Percentiles rank a stretch among this genome's conserved stretches.
phyloP scores from a whole-genome alignment of 2,888 invertebrate genomes.

The Drosophila merina region DNA sequence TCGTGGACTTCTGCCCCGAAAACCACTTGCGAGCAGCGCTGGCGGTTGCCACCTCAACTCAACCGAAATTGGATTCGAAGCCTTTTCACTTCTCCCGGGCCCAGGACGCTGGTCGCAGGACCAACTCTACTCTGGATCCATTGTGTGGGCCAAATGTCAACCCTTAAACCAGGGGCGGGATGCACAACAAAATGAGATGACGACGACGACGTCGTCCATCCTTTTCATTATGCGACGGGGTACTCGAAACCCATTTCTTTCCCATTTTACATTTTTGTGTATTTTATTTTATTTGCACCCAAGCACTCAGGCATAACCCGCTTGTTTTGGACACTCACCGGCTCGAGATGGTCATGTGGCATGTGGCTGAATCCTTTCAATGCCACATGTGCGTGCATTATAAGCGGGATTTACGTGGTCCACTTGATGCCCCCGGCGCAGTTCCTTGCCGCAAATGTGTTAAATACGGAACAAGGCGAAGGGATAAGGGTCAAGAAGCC shows the following conservation, averaged over 20 bases:
- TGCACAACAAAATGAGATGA: conserved; percentile 50
- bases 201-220: conserved; percentile 57
- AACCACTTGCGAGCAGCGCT: conserved; percentile 57
- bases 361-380: conserved; percentile 35
- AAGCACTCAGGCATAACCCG: conserved; percentile 44
- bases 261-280: conserved; percentile 39
- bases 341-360: conserved; percentile 33
- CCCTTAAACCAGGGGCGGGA: conserved; percentile 56
- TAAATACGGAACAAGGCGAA: conserved; percentile 50
- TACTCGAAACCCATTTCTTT: conserved; percentile 73
- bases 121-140: conserved; percentile 15
- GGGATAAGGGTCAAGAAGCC: conserved; percentile 67
- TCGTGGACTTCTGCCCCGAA: conserved; percentile 34
- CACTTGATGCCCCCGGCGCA: conserved; percentile 58
- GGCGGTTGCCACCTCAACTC: conserved; percentile 68
- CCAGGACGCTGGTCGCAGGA: too few relatives aligned
- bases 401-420: conserved; percentile 72
- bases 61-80: conserved; percentile 46
- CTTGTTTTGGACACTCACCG: conserved; percentile 42
- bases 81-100: conserved; percentile 37
- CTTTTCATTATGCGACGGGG: conserved; percentile 70
- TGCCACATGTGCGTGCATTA: conserved; percentile 70
- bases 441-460: conserved; percentile 57
- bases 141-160: conserved; percentile 66
- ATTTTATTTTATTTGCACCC: conserved; percentile 47